phyloP scores from a whole-genome alignment of 2,797 vertebrate genomes.

The Ctenopoma kingsleyae region DNA sequence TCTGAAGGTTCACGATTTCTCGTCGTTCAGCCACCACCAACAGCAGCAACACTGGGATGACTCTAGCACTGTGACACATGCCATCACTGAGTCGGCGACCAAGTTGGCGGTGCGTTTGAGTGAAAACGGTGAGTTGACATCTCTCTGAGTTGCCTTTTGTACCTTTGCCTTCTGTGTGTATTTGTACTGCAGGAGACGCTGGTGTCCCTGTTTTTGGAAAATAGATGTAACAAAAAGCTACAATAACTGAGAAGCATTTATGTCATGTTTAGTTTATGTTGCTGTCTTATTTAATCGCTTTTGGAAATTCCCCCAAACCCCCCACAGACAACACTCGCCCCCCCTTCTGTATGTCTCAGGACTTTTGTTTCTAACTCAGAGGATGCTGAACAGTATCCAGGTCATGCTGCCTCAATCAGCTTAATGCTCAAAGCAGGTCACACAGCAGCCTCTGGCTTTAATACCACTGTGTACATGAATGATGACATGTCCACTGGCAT shows the following conservation, averaged over 20 bases:
- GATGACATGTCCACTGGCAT: conserved; percentile 29
- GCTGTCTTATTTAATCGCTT: conserved; percentile 35
- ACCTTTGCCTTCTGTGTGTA: conserved; percentile 2
- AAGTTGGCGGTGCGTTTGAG: conserved; percentile 80
- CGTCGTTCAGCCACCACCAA: conserved; percentile 81
- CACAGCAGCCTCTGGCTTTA: conserved; percentile 60
- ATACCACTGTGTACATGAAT: conserved; percentile 57
- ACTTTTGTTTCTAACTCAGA: conserved; percentile 68
- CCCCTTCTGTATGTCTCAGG: conserved; percentile 25
- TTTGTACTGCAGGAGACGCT: background rate
- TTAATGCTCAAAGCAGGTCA: conserved; percentile 68
- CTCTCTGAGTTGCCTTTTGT: conserved; percentile 14
- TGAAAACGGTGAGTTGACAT: conserved; percentile 81
- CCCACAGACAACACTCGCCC: conserved; percentile 6
- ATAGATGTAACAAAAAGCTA: background rate
- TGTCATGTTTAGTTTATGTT: conserved; percentile 15
- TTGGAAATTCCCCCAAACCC: conserved; percentile 10
- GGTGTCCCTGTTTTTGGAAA: conserved; percentile 1
- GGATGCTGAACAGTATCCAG: conserved; percentile 72
- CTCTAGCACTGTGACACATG: conserved; percentile 83
- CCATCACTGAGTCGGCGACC: conserved; percentile 76
- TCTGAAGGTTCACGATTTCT: conserved; percentile 88
- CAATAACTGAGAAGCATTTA: background rate
- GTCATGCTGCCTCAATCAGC: conserved; percentile 70
- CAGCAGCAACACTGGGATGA: conserved; percentile 80